These are phyloP conservation scores for Drosophila neonasuta DNA, from an alignment of 2,888 invertebrate species.

Conservation along the genomic window DNA sequence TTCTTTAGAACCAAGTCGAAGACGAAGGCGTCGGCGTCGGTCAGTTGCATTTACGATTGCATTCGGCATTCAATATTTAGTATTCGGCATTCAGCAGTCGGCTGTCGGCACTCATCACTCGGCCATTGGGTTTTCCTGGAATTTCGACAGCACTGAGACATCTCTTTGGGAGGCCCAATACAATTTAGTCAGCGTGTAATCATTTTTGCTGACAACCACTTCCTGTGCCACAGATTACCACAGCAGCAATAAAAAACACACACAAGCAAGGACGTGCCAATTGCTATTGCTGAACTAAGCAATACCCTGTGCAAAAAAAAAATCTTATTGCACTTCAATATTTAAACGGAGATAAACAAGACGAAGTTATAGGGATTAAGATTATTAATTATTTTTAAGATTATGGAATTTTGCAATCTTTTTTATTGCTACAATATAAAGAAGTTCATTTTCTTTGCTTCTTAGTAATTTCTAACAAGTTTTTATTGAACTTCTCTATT, in stretches of 20 bases:
- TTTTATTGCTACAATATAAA: no score
- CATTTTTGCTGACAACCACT: conserved; percentile 73
- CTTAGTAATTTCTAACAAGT: no score
- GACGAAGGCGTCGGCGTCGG: conserved; percentile 17
- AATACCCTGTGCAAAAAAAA: background rate
- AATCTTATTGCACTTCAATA: no score
- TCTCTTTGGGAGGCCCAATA: conserved; percentile 24
- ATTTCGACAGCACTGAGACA: background rate
- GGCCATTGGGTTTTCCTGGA: conserved; percentile 34
- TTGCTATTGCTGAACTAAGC: background rate
- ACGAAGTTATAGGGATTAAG: no score
- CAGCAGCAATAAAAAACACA: background rate
- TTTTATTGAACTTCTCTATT: no score
- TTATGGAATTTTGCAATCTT: no score
- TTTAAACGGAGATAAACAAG: no score
- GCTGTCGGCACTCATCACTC: background rate
- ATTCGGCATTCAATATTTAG: conserved; percentile 19
- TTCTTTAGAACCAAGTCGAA: conserved; percentile 45
- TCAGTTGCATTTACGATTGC: conserved; percentile 55
- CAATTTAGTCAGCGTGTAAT: conserved; percentile 64
- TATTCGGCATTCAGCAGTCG: background rate
- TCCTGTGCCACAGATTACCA: conserved; percentile 58
- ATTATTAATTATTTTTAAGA: no score
- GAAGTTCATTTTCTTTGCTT: no score
- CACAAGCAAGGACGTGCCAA: background rate